Base-by-base conservation (phyloP, 2,888 invertebrate species). In the Mechanitis mazaeus region DNA sequence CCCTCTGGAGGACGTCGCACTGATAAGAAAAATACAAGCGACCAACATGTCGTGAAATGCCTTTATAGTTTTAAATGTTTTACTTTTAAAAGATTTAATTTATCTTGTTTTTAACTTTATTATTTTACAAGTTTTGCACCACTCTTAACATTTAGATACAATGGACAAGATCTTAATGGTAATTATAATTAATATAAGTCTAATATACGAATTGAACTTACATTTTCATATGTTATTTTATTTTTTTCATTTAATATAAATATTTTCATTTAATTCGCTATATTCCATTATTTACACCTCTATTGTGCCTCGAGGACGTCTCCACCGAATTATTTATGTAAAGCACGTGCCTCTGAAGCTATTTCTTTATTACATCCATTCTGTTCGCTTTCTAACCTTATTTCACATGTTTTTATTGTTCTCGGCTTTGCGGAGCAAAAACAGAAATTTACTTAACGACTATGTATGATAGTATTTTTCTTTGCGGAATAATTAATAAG, bases 291-390 rank as follows among this genome's bases (percentile, higher is more conserved):
- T 6, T 6, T 61, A 59, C 62, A 59, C 68, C 65, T 59, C 69
- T 61, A 73, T 71, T 71, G 67, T 68, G 69, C 70, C 67, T 63
- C 71, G 69, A 71, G 75, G 77, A 76, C 75, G 75, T 75, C 78
- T 72, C 71, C 75, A 74, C 74, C 72, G 75, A 79, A 82, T 81
- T 81, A 83, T 83, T 82, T 74, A 79, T 74, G 75, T 72, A 71
- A 72, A 76, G 72, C 75, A 71, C 76, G 74, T 75, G 75, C 76
- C 75, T 78, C 73, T 71, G 68, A 65, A 80, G 83, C 76, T 79
- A 81, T 84, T 84, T 80, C 80, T 84, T 84, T 85, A 85, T 85
- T 83, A 81, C 80, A 77, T 75, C 75, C 78, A 79, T 80, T 79
- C 75, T 69, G 68, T 71, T 71, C 76, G 75, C 73, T 70, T 70